Base-by-base conservation (phyloP, 1,140 invertebrate species). In the Drosophila dunni region DNA sequence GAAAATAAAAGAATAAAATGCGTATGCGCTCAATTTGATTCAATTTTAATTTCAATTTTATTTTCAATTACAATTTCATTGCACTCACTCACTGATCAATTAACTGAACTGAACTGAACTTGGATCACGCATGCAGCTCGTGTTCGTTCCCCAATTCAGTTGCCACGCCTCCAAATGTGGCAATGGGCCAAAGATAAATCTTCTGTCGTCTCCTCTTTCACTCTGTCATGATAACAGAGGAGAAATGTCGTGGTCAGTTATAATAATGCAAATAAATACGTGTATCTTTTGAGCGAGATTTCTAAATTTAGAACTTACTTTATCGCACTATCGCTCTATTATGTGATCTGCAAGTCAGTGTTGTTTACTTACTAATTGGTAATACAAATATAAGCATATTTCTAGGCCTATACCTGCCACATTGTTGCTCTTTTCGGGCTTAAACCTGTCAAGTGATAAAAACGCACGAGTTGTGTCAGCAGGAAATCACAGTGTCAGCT, bases 111-210 rank as follows among this genome's bases (percentile, higher is more conserved):
- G 24, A 63, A 36, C 46, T 53, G 33, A 24, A 56, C 48, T 56
- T n/a, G 50, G 36, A 58, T 20, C 81, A 85, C 78, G 82, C 82
- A 78, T 75, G 51, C 60, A 72, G 53, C 78, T 68, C 81, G 79
- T 85, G 81, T 10, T 48, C 63, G 24, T 60, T 48, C n/a, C 48
- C 13, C 46, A 60, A 51, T 48, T 24, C 15, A n/a, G 24, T 13
- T 13, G 44, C 17, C 56, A 24, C 36, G 56, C 56, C 56, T 53
- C 50, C 50, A 5, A 53, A 15, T 53, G 50, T 53, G 50, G n/a
- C 29, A 53, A 36, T 53, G 50, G 7, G n/a, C 5, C 50, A 24
- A 15, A 53, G 50, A 53, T 53, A 11, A 44, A 29, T 58, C 20
- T 5, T 38, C 40, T 65, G 36, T n/a, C 36, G 9, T 13, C 7